Evolutionary conservation across 2,113 vertebrate species (phyloP).

Genomic region (Alectura lathami): DNA sequence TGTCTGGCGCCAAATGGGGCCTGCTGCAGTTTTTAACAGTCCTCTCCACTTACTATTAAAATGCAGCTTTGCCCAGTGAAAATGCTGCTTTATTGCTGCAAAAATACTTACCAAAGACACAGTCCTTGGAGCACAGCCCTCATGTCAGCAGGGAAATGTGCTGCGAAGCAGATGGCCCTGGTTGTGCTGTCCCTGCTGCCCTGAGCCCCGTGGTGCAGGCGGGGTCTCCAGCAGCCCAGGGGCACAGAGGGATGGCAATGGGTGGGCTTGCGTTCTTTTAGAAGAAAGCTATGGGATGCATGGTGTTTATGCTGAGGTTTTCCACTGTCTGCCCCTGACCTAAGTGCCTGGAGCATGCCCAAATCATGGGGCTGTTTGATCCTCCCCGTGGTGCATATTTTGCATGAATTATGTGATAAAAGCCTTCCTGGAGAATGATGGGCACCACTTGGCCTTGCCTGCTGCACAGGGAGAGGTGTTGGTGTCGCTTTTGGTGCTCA

Average conservation of each 20-base stretch:
- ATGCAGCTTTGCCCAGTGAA: constrained; percentile 14
- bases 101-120: neutral
- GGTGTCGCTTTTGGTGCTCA: neutral
- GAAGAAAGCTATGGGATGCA: neutral
- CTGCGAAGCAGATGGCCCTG: fast-evolving
- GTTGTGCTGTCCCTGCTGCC: neutral
- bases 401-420: neutral
- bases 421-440: neutral
- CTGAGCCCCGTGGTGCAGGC: neutral
- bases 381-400: neutral
- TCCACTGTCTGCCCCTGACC: neutral
- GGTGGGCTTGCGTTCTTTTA: fast-evolving
- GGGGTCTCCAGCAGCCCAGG: neutral
- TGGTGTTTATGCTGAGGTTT: fast-evolving
- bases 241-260: neutral
- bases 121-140: neutral
- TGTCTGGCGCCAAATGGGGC: neutral
- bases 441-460: too few relatives aligned
- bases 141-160: neutral
- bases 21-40: constrained; percentile 56
- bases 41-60: constrained; percentile 43
- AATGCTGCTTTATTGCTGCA: constrained; percentile 41
- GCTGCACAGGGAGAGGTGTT: neutral
- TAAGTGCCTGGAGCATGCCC: neutral
- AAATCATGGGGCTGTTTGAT: neutral